Base-by-base conservation (phyloP, 2,888 invertebrate species). In the Pollenia labialis region DNA sequence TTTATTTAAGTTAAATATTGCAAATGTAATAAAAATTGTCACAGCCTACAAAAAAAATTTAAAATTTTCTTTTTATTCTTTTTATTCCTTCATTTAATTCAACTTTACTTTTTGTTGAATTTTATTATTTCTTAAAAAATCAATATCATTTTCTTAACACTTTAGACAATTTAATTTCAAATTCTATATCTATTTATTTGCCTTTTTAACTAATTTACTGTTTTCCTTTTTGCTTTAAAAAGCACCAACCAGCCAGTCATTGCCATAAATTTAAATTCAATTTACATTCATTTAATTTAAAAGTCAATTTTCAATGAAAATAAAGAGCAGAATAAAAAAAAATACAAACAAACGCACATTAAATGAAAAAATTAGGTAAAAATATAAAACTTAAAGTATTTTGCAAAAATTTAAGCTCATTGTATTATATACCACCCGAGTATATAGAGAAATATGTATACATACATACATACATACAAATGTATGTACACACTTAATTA, bases 321-420 rank as follows among this genome's bases (percentile, higher is more conserved):
- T 74, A 50, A 69, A 77, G 54, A 46, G 40, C 14, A 58, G 10
- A 18, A 1, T 2, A 16, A 50, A 4, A 3, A 46, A 3, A 46
- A 42, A 64, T 60, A 60, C 56, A 75, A 50, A 18, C 58, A 52
- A 14, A 50, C 2, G 10, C 72, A 46, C 16, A 68, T 44, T 12
- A n/a, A 68, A 66, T 14, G 3, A 54, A 44, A 82, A 85, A 80
- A 76, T 86, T 86, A 76, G 80, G 82, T 83, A 86, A 85, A 82
- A 87, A 80, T 81, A 6, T 32, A 12, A 66, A 80, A 52, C 52
- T 79, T 82, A 82, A 80, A 83, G 72, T 40, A 23, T 50, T 77
- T 77, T 74, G 16, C 54, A 80, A 18, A 82, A 80, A 79, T 85
- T 82, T 80, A 85, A 82, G 69, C 68, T 79, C 46, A 44, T 74